phyloP scores from a whole-genome alignment of 64 coral and sea anemone genomes.

The Acropora yongei region DNA sequence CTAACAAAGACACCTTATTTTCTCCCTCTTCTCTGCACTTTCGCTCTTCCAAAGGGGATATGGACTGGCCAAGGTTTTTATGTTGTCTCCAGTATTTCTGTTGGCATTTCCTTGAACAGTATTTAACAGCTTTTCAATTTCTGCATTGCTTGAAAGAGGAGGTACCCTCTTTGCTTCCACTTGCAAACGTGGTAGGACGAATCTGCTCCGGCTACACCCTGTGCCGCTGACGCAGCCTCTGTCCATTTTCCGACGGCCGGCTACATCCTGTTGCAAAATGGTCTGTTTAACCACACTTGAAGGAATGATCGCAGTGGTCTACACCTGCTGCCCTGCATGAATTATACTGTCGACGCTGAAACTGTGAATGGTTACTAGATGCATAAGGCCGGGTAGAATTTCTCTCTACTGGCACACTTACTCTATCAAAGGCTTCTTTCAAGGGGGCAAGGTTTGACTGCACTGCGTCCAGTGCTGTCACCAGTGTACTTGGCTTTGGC shows the following conservation, averaged over 20 bases:
- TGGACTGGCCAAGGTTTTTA: conserved; percentile 40
- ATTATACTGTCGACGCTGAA: neutral
- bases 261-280: conserved; percentile 69
- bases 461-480: conserved; percentile 46
- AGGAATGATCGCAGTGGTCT: conserved; percentile 44
- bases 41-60: conserved; percentile 32
- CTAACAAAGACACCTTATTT: neutral
- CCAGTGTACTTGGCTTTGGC: conserved; percentile 21
- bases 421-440: conserved; percentile 50
- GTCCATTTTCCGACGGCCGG: neutral
- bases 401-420: neutral
- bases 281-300: conserved; percentile 58
- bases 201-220: too few species aligned
- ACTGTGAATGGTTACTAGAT: conserved; percentile 15
- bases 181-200: too few species aligned
- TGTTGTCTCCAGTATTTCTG: conserved; percentile 47
- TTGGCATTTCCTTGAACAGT: conserved; percentile 69
- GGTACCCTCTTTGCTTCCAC: neutral
- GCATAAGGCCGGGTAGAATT: neutral
- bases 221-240: too few species aligned
- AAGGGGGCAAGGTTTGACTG: conserved; percentile 40
- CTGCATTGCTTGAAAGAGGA: conserved; percentile 34
- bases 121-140: conserved; percentile 54
- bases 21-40: too few species aligned
- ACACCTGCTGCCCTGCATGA: conserved; percentile 9